Evolutionary conservation across 30 jellyfish, hydroid and myxozoan genomes (phyloP), one percentile per base, ranked within the genome.

Genomic region (Aurelia sp.): DNA sequence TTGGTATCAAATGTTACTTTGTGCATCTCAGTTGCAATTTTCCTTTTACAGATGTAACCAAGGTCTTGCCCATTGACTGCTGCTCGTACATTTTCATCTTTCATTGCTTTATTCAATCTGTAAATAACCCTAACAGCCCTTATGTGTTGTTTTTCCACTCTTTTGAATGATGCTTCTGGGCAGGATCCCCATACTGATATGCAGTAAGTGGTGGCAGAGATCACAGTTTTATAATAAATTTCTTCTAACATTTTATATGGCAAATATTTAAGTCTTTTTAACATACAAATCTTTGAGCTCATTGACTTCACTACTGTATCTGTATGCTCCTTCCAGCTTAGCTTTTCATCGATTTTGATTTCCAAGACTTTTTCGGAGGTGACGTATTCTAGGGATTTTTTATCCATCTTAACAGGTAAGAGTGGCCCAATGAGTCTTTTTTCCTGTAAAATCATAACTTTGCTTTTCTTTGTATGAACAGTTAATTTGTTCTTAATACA

Each of bases 131-230:
- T 74, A 19, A 88, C 93, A 10, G 93, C 93, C 73, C 86, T 84
- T n/a, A 84, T 73, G 65, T 71, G 76, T 30, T 72, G 79, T 47
- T 48, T 47, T 62, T 78, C 87, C 57, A 62, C 51, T 74, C 65
- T 80, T 80, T 52, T 41, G 53, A 68, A 67, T 51, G 80, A 52
- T 37, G 83, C 81, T 37, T 37, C 66, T 15, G 75, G 65, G 90
- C 90, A 66, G 90, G 76, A 19, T 80, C 90, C 90, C 90, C 90
- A 80, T 67, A 80, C 82, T 51, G 90, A 80, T 63, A 80, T 80
- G 76, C 83, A 80, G 35, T 80, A 67, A 22, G 76, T 80, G 83
- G 80, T 60, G 71, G 79, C 82, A 40, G 82, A 76, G 73, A 66
- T 80, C 60, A 66, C 61, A 40, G 90, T 80, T 81, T 68, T 81